Base-by-base conservation (phyloP, 2,888 invertebrate genomes). In the Syrphus vitripennis region DNA sequence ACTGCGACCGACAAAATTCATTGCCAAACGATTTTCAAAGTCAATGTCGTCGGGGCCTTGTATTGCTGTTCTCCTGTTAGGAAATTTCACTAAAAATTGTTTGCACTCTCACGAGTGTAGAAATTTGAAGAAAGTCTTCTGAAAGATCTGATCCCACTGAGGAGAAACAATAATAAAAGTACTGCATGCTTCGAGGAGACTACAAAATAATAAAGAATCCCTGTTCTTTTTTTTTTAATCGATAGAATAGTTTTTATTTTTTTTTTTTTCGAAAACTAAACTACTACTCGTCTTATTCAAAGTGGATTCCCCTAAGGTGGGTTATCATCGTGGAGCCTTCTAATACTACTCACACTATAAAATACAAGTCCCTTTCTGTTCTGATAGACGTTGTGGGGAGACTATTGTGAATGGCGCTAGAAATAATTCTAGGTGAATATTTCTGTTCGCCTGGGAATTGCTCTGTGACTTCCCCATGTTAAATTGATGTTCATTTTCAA, bases 41-140 rank as follows among this genome's bases (percentile, higher is more conserved):
- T 91, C 91, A 91, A 89, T 90, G 90, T 81, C 74, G 88, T 84
- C 31, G 83, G 71, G 74, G 90, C 89, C 90, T 90, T 89, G 90
- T 89, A 77, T 90, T 92, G 89, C 91, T 92, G 92, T 89, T 91
- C 91, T 90, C 92, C 92, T 92, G 91, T 91, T 92, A 90, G 89
- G 90, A 92, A 92, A 92, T 92, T 92, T 92, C 92, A 92, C 92
- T 92, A 92, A 92, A 92, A 92, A 92, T 92, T 92, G 92, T 92
- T 92, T 91, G 90, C 90, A 92, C 92, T 92, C 92, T 92, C 92
- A 91, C 91, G 89, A 88, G 89, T 89, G 89, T 89, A 88, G 88
- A 90, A 91, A 92, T 82, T 86, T 86, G 82, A 74, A 86, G 86
- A 86, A 86, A 86, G 86, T 86, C 71, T 84, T 81, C n/a, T 42